Evolutionary conservation across 1,140 invertebrate species (phyloP).

Genomic region (Armadillidium nasatum): DNA sequence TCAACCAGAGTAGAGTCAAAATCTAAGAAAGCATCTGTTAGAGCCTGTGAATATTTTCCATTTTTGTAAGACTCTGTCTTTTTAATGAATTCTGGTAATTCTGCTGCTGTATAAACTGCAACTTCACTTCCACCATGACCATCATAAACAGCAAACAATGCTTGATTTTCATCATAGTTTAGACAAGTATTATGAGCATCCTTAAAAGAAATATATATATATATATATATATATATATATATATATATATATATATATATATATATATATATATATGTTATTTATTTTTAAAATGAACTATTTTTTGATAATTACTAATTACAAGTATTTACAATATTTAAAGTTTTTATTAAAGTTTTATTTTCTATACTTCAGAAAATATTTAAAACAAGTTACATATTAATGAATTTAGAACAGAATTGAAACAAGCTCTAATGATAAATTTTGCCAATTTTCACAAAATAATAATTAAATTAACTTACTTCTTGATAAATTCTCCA

Average conservation of each 20-base stretch:
- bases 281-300: no score
- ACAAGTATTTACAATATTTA: no score
- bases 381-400: neutral
- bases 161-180: slow-evolving; percentile 72
- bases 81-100: slow-evolving; percentile 77
- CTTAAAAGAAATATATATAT: slow-evolving; percentile 64
- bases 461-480: neutral
- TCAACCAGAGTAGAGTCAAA: slow-evolving; percentile 53
- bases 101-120: slow-evolving; percentile 79
- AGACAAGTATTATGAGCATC: slow-evolving; percentile 92
- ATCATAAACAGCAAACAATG: slow-evolving; percentile 95
- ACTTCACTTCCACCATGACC: slow-evolving; percentile 95
- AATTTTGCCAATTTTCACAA: neutral
- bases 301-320: no score
- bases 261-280: no score
- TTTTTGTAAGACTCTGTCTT: slow-evolving; percentile 23
- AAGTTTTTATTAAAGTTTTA: no score
- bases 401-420: no score
- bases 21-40: slow-evolving; percentile 79
- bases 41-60: slow-evolving; percentile 64
- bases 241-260: no score
- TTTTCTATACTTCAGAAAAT: no score
- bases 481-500: slow-evolving; percentile 23
- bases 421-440: neutral
- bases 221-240: no score